Evolutionary conservation across 2,113 vertebrate genomes (phyloP), one percentile per base, ranked within the genome.

Genomic region (Rhadina sibilatrix): DNA sequence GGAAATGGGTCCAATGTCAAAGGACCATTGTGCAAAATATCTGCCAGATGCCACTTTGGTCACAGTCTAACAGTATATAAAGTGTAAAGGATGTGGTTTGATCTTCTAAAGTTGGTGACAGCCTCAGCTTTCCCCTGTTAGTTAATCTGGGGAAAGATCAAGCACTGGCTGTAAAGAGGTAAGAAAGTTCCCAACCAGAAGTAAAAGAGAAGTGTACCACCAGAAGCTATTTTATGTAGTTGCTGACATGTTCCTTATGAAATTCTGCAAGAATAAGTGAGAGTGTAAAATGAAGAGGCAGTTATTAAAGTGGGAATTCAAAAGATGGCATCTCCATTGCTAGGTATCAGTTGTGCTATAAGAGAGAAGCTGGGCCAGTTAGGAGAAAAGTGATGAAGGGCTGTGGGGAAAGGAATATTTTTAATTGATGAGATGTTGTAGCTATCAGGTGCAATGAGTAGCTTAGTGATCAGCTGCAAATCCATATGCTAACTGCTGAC

Each of bases 401-500:
- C 37, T 90, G 64, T 57, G 71, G 57, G 37, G 50, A 91, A 89
- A 68, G 40, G 50, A 89, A 24, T 84, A 90, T 93, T 78, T 92
- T 86, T 69, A 87, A 87, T 83, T 92, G 60, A 70, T 7, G 49
- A 83, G 68, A 72, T 85, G 38, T 37, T 76, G 40, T 49, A 94
- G 74, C 46, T 93, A 79, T 90, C 94, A 93, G 84, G 68, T 59
- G 75, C 60, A 42, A 66, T 46, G 61, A 44, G 84, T 95, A 88
- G 42, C 44, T 74, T 81, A 81, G 44, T 68, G 52, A 93, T 87
- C 76, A 89, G 81, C 30, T 82, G 31, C 74, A 93, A 77, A 82
- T 94, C 54, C 86, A 87, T 93, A 95, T 83, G 88, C 70, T 94
- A 96, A 77, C 71, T 64, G 60, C 56, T 93, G 89, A 96, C 74